Evolutionary conservation across 2,888 invertebrate genomes (phyloP).

Genomic region (Lottia scabra): DNA sequence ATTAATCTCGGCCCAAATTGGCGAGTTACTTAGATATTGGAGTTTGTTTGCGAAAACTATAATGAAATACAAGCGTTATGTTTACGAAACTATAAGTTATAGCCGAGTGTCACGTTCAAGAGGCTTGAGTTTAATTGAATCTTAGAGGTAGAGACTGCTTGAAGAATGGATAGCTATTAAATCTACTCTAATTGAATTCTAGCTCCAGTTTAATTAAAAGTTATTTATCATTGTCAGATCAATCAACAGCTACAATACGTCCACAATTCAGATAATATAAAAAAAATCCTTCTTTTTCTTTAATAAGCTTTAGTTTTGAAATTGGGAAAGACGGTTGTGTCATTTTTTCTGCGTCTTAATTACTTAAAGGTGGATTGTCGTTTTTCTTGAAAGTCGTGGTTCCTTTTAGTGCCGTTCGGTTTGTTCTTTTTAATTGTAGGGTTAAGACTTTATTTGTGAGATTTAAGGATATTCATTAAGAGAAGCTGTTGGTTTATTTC

Average conservation of each 20-base stretch:
- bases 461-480: no score
- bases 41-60: slow-evolving; percentile 1
- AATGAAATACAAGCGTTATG: slow-evolving; percentile 3
- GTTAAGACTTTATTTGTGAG: no score
- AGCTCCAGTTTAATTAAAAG: slow-evolving; percentile 3
- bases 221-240: slow-evolving; percentile 7
- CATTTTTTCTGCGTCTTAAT: no score
- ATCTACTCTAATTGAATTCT: neutral
- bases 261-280: neutral
- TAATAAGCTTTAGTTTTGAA: no score
- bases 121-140: slow-evolving; percentile 1
- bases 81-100: slow-evolving; percentile 7
- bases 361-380: no score
- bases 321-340: no score
- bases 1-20: neutral
- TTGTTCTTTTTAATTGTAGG: no score
- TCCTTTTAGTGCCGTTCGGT: no score
- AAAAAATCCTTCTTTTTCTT: no score
- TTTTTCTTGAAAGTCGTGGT: no score
- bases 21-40: slow-evolving; percentile 1
- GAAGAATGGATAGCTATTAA: slow-evolving; percentile 4
- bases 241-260: neutral
- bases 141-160: neutral
- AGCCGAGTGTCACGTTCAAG: slow-evolving; percentile 4
- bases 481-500: no score